These are phyloP conservation scores for Meles meles DNA, from an alignment of 2,113 vertebrate genomes.

Conservation along the genomic window DNA sequence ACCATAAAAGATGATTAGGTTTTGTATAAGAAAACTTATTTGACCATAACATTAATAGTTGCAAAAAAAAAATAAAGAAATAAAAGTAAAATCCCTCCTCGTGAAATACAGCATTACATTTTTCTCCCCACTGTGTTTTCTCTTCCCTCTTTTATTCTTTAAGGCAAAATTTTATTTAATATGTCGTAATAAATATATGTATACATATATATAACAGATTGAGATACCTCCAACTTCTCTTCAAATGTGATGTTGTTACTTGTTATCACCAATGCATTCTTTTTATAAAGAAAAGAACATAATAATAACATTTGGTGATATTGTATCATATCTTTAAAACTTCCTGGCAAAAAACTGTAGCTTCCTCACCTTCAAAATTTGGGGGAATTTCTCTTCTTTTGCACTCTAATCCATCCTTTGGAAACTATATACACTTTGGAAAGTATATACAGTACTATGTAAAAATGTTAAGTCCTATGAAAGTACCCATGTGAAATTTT, in stretches of 20 bases:
- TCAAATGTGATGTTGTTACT: not conserved
- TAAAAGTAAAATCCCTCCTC: not conserved
- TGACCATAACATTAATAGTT: not conserved
- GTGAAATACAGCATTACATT: not conserved
- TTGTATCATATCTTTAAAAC: not conserved
- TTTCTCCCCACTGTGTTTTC: not conserved
- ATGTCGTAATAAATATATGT: not conserved
- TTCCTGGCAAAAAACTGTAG: not conserved
- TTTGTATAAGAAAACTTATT: not conserved
- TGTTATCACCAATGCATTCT: not conserved
- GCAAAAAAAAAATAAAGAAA: not conserved
- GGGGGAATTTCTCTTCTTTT: not conserved
- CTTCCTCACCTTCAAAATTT: not conserved
- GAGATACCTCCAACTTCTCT: not conserved
- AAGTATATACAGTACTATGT: not conserved
- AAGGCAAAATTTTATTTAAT: not conserved
- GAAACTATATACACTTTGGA: not conserved
- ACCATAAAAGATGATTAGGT: not conserved
- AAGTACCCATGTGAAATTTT: not conserved
- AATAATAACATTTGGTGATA: not conserved
- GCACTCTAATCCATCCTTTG: not conserved
- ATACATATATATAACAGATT: not conserved
- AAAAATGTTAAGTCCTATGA: not conserved
- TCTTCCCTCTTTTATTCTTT: not conserved
- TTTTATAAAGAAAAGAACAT: not conserved